These are phyloP conservation scores for Babylonia areolata DNA, from an alignment of 1,140 invertebrate species.

Conservation along the genomic window DNA sequence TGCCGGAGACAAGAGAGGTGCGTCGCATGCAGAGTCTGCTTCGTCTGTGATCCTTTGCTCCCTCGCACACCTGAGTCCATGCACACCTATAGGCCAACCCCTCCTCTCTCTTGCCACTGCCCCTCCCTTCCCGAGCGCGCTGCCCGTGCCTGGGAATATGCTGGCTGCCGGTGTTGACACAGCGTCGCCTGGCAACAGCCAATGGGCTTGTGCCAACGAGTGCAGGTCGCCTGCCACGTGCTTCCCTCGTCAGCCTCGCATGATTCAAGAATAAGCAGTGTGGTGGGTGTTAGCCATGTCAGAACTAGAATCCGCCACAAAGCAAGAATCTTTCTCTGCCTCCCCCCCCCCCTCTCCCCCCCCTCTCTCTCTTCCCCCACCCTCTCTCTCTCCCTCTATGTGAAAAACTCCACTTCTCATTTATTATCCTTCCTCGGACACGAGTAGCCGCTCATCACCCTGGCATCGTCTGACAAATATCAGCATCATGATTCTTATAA, in stretches of 20 bases:
- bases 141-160: constrained; percentile 9
- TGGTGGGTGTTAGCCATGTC: no score
- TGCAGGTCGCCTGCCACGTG: constrained; percentile 34
- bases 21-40: background rate
- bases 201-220: constrained; percentile 45
- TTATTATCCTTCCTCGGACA: no score
- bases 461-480: no score
- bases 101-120: constrained; percentile 12
- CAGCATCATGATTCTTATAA: no score
- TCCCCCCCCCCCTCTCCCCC: no score
- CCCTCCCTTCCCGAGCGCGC: constrained; percentile 6
- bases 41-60: background rate
- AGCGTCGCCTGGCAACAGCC: constrained; percentile 50
- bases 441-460: no score
- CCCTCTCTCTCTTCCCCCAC: no score
- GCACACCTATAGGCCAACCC: background rate
- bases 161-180: constrained; percentile 43
- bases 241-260: background rate
- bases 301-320: no score
- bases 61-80: constrained; percentile 6
- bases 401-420: no score
- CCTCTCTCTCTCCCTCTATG: no score
- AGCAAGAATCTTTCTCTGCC: no score
- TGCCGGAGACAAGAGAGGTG: background rate
- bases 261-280: background rate